Evolutionary conservation across 2,888 invertebrate genomes (phyloP), one percentile per base, ranked within the genome.

Genomic region (Eupelmus urozonus): DNA sequence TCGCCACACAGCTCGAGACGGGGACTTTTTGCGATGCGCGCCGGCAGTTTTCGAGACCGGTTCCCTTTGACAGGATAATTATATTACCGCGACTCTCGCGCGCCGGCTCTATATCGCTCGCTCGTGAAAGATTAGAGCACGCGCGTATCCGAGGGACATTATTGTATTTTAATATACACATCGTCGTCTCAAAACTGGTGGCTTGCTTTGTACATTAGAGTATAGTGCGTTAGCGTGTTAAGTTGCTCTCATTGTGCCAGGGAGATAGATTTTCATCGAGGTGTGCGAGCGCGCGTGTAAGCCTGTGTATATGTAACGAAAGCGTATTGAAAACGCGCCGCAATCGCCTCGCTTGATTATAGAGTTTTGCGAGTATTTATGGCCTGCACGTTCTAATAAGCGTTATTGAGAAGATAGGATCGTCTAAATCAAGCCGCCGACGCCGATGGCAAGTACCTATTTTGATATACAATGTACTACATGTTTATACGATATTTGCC

Each of bases 21-120:
- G 27, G 20, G n/a, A n/a, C 7, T 27, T 27, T 49, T 51, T 51
- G 16, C 29, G 0, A 4, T 0, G 53, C 16, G 29, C 34, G 13
- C 4, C 18, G 57, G 27, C n/a, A 27, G 11, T 25, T 67, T 42
- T 51, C 69, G 55, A 16, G 70, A 70, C 76, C 70, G 76, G 70
- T 70, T 76, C 40, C 76, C 62, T 69, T 76, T 49, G 63, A 49
- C 63, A 62, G 70, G 65, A 76, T 76, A 70, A 76, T 76, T 76
- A 76, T 55, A 76, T 76, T 76, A 76, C 57, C 42, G 70, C 70
- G 18, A 20, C n/a, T n/a, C 27, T 51, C 60, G 42, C n/a, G 34
- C n/a, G 57, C 23, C 29, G 40, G 25, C 34, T 18, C 23, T 69
- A n/a, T n/a, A 57, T 57, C 71, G 60, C 40, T 60, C 73, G 72